These are phyloP conservation scores for Pteruthius melanotis DNA, from an alignment of 2,113 vertebrate species.

Conservation along the genomic window DNA sequence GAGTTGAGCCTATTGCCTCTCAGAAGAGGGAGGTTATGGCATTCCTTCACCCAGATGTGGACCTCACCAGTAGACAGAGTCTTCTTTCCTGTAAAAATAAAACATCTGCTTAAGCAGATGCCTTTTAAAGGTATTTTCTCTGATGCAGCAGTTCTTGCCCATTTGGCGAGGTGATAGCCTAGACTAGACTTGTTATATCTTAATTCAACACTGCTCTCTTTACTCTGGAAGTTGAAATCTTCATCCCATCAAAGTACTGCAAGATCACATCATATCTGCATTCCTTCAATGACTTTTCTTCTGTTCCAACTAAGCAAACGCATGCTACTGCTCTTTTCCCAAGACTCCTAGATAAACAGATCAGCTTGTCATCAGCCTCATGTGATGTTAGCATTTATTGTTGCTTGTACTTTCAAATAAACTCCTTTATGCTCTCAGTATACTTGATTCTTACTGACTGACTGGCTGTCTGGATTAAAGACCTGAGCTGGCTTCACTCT, in stretches of 20 bases:
- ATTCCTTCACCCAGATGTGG: conserved; percentile 95
- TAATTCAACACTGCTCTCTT: background rate
- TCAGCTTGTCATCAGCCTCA: background rate
- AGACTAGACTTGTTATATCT: background rate
- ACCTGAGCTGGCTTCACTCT: background rate
- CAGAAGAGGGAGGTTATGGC: conserved; percentile 80
- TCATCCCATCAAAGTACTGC: background rate
- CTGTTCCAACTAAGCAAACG: background rate
- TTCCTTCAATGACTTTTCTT: background rate
- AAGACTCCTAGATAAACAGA: background rate
- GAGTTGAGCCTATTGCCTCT: conserved; percentile 83
- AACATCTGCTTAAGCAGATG: background rate
- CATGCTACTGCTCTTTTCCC: background rate
- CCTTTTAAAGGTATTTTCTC: background rate
- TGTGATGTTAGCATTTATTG: background rate
- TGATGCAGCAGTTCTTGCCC: background rate
- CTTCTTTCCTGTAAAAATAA: conserved; percentile 74
- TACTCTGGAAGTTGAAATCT: background rate
- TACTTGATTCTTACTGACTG: background rate
- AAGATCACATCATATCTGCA: background rate
- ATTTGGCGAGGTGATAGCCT: background rate
- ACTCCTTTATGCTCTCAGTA: background rate
- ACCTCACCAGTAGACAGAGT: conserved; percentile 79
- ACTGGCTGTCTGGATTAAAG: background rate
- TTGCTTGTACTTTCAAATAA: background rate